A percentile compares a stretch with the other conserved stretches of the same genome.
phyloP scores from a whole-genome alignment of 1,140 invertebrate genomes.

The Brachionus asplanchnoidis region DNA sequence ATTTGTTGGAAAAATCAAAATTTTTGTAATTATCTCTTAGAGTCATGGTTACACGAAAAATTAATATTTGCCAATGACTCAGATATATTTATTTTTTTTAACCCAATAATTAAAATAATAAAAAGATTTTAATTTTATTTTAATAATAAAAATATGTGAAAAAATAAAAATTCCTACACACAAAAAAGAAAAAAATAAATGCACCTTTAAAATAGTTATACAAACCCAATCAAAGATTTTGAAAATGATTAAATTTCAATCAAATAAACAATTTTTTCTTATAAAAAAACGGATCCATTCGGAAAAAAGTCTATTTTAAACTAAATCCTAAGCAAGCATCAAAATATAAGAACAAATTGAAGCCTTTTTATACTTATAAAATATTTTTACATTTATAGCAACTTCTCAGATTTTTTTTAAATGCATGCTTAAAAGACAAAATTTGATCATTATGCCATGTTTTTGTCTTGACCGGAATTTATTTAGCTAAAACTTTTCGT shows the following conservation, averaged over 20 bases:
- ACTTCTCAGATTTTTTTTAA: not conserved
- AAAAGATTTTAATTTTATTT: not conserved
- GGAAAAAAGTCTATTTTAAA: not conserved
- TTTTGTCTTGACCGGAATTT: not conserved
- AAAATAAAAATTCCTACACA: not conserved
- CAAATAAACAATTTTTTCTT: not conserved
- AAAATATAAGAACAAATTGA: not conserved
- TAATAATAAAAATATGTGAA: not conserved
- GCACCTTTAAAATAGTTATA: not conserved
- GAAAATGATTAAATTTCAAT: not conserved
- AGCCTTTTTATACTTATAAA: not conserved
- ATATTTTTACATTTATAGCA: not conserved
- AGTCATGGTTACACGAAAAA: no score
- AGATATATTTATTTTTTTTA: not conserved
- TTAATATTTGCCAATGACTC: no score
- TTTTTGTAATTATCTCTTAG: no score
- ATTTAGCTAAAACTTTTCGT: conserved; percentile 24
- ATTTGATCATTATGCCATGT: not conserved
- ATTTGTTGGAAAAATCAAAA: no score
- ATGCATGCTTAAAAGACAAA: not conserved
- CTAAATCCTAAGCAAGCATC: not conserved
- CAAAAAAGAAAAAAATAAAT: not conserved
- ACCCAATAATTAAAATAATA: not conserved
- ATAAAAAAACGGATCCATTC: not conserved
- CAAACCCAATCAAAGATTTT: not conserved